phyloP scores from a whole-genome alignment of 2,888 invertebrate species.

The Rhogogaster chlorosoma region DNA sequence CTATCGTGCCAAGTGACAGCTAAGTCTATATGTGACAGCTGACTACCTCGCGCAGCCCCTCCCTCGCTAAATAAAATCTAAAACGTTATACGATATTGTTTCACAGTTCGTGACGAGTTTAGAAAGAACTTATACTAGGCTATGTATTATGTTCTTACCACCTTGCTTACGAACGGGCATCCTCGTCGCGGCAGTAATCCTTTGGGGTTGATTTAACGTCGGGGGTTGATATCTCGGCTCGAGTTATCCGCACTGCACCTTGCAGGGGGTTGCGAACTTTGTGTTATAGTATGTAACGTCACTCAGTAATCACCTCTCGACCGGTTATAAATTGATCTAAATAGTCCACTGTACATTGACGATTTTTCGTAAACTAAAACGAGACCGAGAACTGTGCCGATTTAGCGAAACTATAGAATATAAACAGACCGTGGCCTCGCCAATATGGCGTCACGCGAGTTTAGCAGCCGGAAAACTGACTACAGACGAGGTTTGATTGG shows the following conservation, averaged over 20 bases:
- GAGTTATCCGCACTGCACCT: conserved; percentile 33
- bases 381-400: conserved; percentile 15
- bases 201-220: conserved; percentile 22
- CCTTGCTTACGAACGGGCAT: conserved; percentile 90
- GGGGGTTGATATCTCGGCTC: conserved; percentile 40
- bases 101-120: neutral
- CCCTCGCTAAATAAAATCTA: conserved; percentile 26
- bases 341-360: conserved; percentile 29
- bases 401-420: conserved; percentile 57
- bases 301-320: neutral
- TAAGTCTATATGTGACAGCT: neutral
- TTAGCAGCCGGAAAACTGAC: conserved; percentile 74
- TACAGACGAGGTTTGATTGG: conserved; percentile 81
- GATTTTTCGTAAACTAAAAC: conserved; percentile 11
- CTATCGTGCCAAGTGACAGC: conserved; percentile 8
- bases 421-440: conserved; percentile 69
- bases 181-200: conserved; percentile 64
- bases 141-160: conserved; percentile 77
- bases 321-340: neutral
- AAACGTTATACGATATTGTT: neutral
- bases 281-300: neutral
- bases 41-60: conserved; percentile 40
- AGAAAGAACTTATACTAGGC: neutral
- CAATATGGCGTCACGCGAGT: conserved; percentile 72
- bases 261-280: conserved; percentile 7